Base-by-base conservation (phyloP, 1,140 invertebrate species). In the Diachasma alloeum region DNA sequence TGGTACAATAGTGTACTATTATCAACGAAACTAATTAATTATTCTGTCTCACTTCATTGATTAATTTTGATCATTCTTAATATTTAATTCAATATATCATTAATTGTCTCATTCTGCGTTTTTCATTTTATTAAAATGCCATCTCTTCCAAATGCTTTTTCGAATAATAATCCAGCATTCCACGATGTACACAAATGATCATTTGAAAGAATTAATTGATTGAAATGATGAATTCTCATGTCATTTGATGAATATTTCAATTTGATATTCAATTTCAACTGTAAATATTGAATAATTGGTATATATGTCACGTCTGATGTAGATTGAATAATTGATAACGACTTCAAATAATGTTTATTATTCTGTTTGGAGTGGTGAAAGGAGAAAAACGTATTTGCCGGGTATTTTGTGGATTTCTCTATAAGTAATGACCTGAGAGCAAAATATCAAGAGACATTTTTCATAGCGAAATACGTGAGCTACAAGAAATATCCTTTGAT, bases 141-240 rank as follows among this genome's bases (percentile, higher is more conserved):
- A 24, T 63, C 24, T 63, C 59, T 63, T 63, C 59, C 59, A 63
- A 63, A 63, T 63, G 59, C 59, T 63, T 63, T 63, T 15, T n/a
- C 19, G 22, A 63, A 26, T 31, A 63, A 63, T 26, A 63, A 53
- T 53, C n/a, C 59, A 31, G 59, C 59, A 63, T 63, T 63, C 59
- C 59, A 63, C 24, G 24, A 63, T 63, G 24, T 63, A 19, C 59
- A 63, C 59, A 0, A 63, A 63, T 53, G 15, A 63, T 26, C 15
- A 63, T 11, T 63, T 63, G 24, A 63, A 26, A 26, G 24, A 63
- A 63, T 63, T 31, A 24, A 6, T 19, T 31, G 48, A 53, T 17
- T 53, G 4, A 53, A 63, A 63, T 63, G 6, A 11, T 26, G 0
- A 26, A 31, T 63, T 63, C 19, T 19, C 10, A 26, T 63, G 4